Base-by-base conservation (phyloP, 2,888 invertebrate species). In the Pasiphila rectangulata region DNA sequence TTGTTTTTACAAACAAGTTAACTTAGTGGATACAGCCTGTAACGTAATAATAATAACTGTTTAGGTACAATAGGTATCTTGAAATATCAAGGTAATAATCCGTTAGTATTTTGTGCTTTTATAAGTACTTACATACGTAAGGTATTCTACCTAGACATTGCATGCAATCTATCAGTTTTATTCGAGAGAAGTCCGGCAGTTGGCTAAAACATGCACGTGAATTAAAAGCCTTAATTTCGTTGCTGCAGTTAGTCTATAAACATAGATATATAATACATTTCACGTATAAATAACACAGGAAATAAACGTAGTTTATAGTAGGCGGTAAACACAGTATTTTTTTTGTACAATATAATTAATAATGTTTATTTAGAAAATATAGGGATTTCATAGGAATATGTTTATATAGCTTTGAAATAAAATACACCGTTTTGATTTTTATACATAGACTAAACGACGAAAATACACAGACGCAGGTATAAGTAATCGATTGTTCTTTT, bases 191-290 rank as follows among this genome's bases (percentile, higher is more conserved):
- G n/a, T n/a, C n/a, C n/a, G 59, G 50, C 60, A 63, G 65, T 65
- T 69, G 61, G 56, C 64, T 67, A 72, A n/a, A 66, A 61, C 81
- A 79, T 81, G 81, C 82, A 73, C 56, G 61, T 74, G 61, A 69
- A 57, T 69, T 42, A 39, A 5, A 51, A 52, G 49, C 51, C 34
- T 45, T 41, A 43, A 43, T 24, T 39, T 25, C 13, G 29, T 35
- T 37, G 17, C 9, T 36, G 32, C 25, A 19, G 7, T 27, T 29
- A 35, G 30, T 44, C 5, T 24, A 36, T 15, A 41, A 12, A 10
- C 17, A 41, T 6, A 37, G 9, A 21, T 13, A 27, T 2, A 20
- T 20, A 23, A 38, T 17, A 27, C 27, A 19, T 1, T 23, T 23
- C 16, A 21, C 36, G 24, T 4, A 20, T 36, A 1, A 17, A 30